Evolutionary conservation across 2,888 invertebrate species (phyloP).

Genomic region (Meta bourneti): DNA sequence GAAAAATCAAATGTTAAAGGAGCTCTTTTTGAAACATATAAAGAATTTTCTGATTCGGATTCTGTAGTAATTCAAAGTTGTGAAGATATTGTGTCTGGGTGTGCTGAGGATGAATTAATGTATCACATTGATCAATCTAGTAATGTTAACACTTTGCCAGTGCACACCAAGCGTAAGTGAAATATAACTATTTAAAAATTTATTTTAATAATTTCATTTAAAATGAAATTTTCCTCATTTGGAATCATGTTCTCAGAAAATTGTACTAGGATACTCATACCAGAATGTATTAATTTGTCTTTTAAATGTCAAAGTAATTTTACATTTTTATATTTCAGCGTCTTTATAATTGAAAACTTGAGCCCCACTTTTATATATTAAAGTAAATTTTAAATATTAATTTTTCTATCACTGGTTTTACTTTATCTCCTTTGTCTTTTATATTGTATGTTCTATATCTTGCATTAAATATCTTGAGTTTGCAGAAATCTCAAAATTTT

Average conservation of each 20-base stretch:
- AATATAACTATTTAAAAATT: neutral
- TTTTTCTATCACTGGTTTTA: no score
- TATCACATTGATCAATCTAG: slow-evolving; percentile 53
- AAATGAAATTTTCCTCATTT: neutral
- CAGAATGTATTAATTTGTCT: no score
- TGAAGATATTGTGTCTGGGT: slow-evolving; percentile 37
- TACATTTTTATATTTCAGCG: no score
- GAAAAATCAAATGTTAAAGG: neutral
- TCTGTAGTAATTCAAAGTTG: slow-evolving; percentile 53
- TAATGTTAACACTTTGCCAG: neutral
- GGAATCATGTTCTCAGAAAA: neutral
- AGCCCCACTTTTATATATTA: no score
- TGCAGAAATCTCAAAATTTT: no score
- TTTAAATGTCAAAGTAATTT: no score
- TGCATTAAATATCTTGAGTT: no score
- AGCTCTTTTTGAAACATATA: slow-evolving; percentile 13
- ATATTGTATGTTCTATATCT: no score
- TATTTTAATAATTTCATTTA: neutral
- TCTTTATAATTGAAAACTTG: no score
- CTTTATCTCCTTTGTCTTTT: no score
- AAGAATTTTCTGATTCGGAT: slow-evolving; percentile 58
- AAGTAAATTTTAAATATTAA: no score
- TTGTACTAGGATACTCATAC: no score
- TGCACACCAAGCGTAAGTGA: slow-evolving; percentile 43
- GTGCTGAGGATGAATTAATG: neutral